phyloP scores from a whole-genome alignment of 2,888 invertebrate genomes.

The Lamproptera curius region DNA sequence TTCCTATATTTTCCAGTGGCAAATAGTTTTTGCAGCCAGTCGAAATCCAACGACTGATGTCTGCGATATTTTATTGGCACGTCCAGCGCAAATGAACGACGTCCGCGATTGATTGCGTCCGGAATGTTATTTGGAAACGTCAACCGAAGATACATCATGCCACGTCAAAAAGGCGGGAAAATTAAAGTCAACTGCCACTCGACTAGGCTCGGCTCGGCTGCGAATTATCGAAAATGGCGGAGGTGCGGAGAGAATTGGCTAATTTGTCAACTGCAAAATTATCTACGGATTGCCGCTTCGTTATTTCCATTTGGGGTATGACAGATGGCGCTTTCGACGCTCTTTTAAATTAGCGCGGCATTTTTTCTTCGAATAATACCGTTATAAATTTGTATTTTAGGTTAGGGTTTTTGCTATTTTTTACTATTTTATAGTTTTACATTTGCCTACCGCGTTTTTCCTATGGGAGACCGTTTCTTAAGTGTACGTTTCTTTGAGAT shows the following conservation, averaged over 20 bases:
- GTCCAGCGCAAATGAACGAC: constrained; percentile 70
- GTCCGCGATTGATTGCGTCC: constrained; percentile 64
- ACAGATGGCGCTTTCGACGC: constrained; percentile 30
- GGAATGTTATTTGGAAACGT: constrained; percentile 76
- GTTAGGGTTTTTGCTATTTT: too few species aligned
- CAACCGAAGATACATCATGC: constrained; percentile 31
- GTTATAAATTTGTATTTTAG: too few species aligned
- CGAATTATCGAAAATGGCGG: constrained; percentile 30
- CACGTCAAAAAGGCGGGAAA: too few species aligned
- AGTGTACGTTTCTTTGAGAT: too few species aligned
- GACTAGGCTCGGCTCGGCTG: constrained; percentile 40
- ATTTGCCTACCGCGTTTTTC: too few species aligned
- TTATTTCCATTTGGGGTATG: constrained; percentile 38
- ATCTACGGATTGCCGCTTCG: constrained; percentile 60
- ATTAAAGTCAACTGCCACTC: too few species aligned
- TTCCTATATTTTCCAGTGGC: constrained; percentile 43
- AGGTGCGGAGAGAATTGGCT: constrained; percentile 57
- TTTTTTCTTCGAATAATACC: too few species aligned
- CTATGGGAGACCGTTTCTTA: too few species aligned
- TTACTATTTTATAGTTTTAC: too few species aligned
- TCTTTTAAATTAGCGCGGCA: constrained; percentile 41
- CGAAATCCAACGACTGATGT: constrained; percentile 65
- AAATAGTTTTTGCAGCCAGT: constrained; percentile 65
- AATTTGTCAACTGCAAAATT: constrained; percentile 64
- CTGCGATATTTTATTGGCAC: constrained; percentile 66